Conservation (phyloP, 2,797 vertebrate species). For the Chelon labrosus region DNA sequence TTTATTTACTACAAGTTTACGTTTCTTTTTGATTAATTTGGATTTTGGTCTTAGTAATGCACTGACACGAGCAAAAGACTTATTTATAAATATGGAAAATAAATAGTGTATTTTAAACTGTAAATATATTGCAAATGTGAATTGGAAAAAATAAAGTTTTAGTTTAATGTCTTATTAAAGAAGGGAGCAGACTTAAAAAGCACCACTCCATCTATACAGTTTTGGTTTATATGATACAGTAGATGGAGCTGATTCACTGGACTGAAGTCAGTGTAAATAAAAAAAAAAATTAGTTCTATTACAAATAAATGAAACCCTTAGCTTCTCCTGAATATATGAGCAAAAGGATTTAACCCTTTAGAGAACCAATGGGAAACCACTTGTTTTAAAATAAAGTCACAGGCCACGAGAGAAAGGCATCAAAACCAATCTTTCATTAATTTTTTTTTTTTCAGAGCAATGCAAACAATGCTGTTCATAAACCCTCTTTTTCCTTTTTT, state of each 20-base stretch:
- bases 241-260: neutral
- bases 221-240: neutral
- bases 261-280: neutral
- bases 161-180: neutral
- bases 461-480: neutral
- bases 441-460: neutral
- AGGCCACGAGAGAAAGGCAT: conserved; percentile 25
- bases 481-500: neutral
- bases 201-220: neutral
- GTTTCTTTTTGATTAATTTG: conserved; percentile 21
- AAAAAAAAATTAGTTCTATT: neutral
- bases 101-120: conserved; percentile 30
- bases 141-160: conserved; percentile 23
- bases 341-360: neutral
- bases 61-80: conserved; percentile 34
- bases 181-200: conserved; percentile 3
- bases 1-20: conserved; percentile 15
- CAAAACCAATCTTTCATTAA: no score
- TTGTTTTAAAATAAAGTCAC: conserved; percentile 27
- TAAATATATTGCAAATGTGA: conserved; percentile 23
- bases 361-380: neutral
- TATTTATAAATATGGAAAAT: conserved; percentile 29
- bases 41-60: conserved; percentile 33
- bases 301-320: conserved; percentile 21
- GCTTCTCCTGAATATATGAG: conserved; percentile 1